These are phyloP conservation scores for Dynastes hyllus DNA, from an alignment of 2,888 invertebrate species.

Conservation along the genomic window DNA sequence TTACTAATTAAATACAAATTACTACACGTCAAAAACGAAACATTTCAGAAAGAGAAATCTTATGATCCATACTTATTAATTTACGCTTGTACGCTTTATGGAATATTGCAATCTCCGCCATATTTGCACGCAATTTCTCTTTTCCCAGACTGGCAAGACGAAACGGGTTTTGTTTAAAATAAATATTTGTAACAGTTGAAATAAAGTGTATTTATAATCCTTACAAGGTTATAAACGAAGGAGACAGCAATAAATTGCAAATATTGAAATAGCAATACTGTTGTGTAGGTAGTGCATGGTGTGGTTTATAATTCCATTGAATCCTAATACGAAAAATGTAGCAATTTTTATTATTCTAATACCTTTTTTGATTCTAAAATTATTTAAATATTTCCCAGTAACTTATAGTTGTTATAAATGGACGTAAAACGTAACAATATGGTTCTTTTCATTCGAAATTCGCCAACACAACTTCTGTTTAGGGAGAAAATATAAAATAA, in stretches of 20 bases:
- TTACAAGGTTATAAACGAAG: conserved; percentile 39
- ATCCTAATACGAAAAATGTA: background rate
- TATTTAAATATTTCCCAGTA: too few species aligned
- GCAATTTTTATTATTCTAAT: too few species aligned
- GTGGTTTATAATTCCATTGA: background rate
- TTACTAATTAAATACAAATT: too few species aligned
- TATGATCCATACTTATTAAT: background rate
- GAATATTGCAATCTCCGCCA: conserved; percentile 34
- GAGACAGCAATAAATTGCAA: conserved; percentile 32
- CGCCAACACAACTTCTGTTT: conserved; percentile 12
- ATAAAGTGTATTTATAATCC: conserved; percentile 43
- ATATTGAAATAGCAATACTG: conserved; percentile 32
- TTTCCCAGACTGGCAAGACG: conserved; percentile 29
- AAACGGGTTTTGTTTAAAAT: conserved; percentile 46
- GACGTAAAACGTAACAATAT: background rate
- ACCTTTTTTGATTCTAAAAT: background rate
- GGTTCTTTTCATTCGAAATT: background rate
- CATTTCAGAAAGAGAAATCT: conserved; percentile 29
- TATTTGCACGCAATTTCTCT: conserved; percentile 40
- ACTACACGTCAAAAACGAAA: background rate
- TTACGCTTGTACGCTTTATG: conserved; percentile 8
- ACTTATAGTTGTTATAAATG: background rate
- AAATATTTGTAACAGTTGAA: conserved; percentile 48
- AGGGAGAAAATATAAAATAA: background rate
- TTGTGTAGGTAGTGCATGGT: background rate